Evolutionary conservation across 2,113 vertebrate genomes (phyloP).

Genomic region (Sphaerodactylus townsendi): DNA sequence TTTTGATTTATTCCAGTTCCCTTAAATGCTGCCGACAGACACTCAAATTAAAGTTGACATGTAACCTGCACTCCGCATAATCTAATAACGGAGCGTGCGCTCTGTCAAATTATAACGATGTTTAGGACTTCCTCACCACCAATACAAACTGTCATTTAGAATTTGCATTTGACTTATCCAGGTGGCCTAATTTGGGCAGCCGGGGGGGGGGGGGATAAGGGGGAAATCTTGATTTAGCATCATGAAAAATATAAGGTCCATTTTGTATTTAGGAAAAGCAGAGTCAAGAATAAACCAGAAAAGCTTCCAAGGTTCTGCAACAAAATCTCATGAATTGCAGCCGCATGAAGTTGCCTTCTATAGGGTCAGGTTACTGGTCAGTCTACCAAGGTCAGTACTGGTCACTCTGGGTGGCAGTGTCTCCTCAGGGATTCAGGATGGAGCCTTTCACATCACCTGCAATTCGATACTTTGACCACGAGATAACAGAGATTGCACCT

Average conservation of each 20-base stretch:
- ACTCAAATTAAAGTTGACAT: slow-evolving; percentile 66
- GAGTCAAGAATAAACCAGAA: not conserved
- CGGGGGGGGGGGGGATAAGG: fast-evolving
- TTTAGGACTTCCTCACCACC: slow-evolving; percentile 41
- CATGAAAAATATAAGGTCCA: slow-evolving; percentile 26
- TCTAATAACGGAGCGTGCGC: slow-evolving; percentile 52
- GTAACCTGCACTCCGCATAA: slow-evolving; percentile 48
- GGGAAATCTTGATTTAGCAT: not conserved
- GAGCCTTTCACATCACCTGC: no score
- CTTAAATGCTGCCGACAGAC: slow-evolving; percentile 58
- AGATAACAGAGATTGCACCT: no score
- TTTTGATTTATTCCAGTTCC: slow-evolving; percentile 68
- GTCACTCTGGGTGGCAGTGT: no score
- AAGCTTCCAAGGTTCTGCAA: not conserved
- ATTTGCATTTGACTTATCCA: slow-evolving; percentile 43
- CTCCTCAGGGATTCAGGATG: no score
- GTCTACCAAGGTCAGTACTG: no score
- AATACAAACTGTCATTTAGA: slow-evolving; percentile 39
- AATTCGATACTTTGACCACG: no score
- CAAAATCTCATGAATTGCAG: not conserved
- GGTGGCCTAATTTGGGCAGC: slow-evolving; percentile 18
- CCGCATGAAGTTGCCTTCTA: not conserved
- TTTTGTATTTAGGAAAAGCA: slow-evolving; percentile 16
- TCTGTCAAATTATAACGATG: slow-evolving; percentile 51
- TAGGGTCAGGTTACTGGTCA: not conserved